Evolutionary conservation across 2,113 vertebrate genomes (phyloP).

Genomic region (Pseudopodoces humilis): DNA sequence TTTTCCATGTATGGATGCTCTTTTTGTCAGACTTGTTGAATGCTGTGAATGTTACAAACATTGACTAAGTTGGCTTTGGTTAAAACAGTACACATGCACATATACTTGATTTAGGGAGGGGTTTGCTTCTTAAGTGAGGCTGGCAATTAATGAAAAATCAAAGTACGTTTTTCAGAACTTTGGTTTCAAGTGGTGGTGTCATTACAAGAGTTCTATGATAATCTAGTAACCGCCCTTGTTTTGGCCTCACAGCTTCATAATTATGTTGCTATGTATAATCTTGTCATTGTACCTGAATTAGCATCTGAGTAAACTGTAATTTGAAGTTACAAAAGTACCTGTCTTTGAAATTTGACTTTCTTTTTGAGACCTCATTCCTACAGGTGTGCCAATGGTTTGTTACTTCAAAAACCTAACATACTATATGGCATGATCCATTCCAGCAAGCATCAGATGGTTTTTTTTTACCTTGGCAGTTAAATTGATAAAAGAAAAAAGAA

Average conservation of each 20-base stretch:
- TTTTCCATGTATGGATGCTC: accelerated
- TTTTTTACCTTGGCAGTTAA: background rate
- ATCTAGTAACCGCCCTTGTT: background rate
- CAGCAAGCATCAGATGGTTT: background rate
- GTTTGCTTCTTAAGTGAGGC: background rate
- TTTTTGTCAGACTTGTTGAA: background rate
- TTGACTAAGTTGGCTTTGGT: background rate
- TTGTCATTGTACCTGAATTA: background rate
- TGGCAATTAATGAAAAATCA: background rate
- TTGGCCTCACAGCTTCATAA: background rate
- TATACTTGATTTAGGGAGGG: background rate
- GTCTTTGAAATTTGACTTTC: background rate
- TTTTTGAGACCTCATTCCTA: background rate
- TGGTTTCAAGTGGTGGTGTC: background rate
- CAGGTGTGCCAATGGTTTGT: background rate
- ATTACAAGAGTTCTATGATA: background rate
- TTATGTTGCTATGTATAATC: background rate
- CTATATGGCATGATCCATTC: background rate
- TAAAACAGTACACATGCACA: background rate
- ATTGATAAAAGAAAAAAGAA: background rate
- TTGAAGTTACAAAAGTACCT: background rate
- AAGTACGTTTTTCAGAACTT: background rate
- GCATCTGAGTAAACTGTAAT: background rate
- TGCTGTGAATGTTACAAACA: background rate
- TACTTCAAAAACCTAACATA: background rate